Evolutionary conservation across 1,140 invertebrate genomes (phyloP).

Genomic region (Pentalonia nigronervosa): DNA sequence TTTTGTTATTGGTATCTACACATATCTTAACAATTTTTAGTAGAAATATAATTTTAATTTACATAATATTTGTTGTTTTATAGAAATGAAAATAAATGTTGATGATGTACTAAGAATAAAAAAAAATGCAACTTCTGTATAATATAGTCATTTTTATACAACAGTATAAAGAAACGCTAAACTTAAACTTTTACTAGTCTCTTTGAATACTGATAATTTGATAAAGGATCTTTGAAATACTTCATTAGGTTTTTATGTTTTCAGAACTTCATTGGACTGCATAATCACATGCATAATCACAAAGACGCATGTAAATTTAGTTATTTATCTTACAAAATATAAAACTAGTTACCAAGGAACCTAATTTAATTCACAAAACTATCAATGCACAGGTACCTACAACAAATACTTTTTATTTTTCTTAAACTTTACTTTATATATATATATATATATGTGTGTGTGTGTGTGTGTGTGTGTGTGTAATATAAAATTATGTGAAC

Average conservation of each 20-base stretch:
- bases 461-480: too few relatives aligned
- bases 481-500: neutral
- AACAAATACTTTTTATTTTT: neutral
- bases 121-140: neutral
- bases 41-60: constrained; percentile 14
- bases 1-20: neutral
- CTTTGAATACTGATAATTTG: constrained; percentile 15
- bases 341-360: constrained; percentile 15
- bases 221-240: constrained; percentile 37
- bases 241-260: constrained; percentile 41
- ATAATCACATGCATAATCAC: constrained; percentile 29
- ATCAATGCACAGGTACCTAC: neutral
- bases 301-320: constrained; percentile 18
- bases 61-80: neutral
- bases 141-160: neutral
- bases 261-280: constrained; percentile 22
- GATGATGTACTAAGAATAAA: too few relatives aligned
- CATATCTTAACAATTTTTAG: neutral
- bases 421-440: neutral
- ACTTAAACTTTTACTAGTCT: constrained; percentile 28
- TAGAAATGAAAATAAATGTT: neutral
- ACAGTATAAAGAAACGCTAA: constrained; percentile 16
- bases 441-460: too few relatives aligned
- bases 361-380: constrained; percentile 10
- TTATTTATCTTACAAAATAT: constrained; percentile 13